phyloP scores from a whole-genome alignment of 2,888 invertebrate species.

The Coremacera marginata region DNA sequence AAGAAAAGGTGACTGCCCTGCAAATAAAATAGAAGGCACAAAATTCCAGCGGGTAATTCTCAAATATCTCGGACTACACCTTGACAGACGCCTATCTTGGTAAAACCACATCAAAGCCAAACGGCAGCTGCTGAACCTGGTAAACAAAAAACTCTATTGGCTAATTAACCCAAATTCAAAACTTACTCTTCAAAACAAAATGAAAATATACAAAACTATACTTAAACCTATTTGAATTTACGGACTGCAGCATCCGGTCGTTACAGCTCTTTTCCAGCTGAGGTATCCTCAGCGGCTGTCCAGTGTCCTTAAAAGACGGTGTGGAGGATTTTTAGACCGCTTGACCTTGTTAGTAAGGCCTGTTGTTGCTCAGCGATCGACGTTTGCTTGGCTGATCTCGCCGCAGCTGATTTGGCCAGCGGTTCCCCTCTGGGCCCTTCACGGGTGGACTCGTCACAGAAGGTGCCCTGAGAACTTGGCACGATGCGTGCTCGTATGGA shows the following conservation, averaged over 20 bases:
- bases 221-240: neutral
- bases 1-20: neutral
- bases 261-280: too few relatives aligned
- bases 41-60: neutral
- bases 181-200: slow-evolving; percentile 14
- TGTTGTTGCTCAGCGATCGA: too few relatives aligned
- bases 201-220: slow-evolving; percentile 3
- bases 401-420: too few relatives aligned
- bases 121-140: neutral
- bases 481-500: too few relatives aligned
- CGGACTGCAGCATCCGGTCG: neutral
- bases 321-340: too few relatives aligned
- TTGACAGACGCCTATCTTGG: neutral
- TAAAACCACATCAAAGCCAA: neutral
- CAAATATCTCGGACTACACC: neutral
- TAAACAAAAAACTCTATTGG: slow-evolving; percentile 6
- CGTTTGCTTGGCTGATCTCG: too few relatives aligned
- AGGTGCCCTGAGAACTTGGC: too few relatives aligned
- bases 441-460: too few relatives aligned
- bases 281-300: too few relatives aligned
- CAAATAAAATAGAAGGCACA: neutral
- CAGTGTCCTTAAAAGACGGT: too few relatives aligned
- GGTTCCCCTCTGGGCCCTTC: too few relatives aligned
- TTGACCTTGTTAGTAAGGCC: too few relatives aligned
- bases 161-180: slow-evolving; percentile 10